Evolutionary conservation across 2,797 vertebrate species (phyloP).

Genomic region (Pangasius krempfi): DNA sequence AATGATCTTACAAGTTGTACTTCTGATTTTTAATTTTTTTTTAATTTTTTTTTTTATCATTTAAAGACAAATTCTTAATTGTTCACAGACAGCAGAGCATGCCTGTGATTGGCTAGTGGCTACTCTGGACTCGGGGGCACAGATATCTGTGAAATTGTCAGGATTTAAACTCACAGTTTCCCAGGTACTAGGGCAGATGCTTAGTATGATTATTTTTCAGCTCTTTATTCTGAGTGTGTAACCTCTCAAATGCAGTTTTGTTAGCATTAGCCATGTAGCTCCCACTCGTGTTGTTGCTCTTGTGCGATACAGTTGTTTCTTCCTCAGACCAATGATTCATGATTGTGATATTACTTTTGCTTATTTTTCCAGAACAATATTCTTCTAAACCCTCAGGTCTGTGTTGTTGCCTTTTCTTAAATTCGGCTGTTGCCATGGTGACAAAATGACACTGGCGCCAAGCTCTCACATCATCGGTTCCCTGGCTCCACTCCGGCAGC

Average conservation of each 20-base stretch:
- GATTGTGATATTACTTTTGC: background rate
- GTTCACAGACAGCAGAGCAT: background rate
- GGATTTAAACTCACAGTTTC: background rate
- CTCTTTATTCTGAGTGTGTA: background rate
- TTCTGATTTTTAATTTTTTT: background rate
- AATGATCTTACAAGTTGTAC: background rate
- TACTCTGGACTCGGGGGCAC: background rate
- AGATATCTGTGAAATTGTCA: background rate
- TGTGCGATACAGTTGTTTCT: background rate
- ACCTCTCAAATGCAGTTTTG: background rate
- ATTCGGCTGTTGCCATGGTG: constrained; percentile 27
- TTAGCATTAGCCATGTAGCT: background rate
- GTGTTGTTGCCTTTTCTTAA: constrained; percentile 23
- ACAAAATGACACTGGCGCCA: constrained; percentile 26
- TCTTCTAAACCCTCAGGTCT: constrained; percentile 13
- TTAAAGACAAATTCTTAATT: background rate
- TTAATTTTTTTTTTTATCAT: background rate
- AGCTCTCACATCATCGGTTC: constrained; percentile 5
- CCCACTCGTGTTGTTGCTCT: background rate
- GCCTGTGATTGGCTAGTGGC: background rate
- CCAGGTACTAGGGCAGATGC: background rate
- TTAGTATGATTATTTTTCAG: background rate
- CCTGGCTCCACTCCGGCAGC: constrained; percentile 8
- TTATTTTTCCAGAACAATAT: background rate
- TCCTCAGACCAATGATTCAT: background rate